Conservation (phyloP, 2,797 vertebrate genomes). For the Moxostoma hubbsi region DNA sequence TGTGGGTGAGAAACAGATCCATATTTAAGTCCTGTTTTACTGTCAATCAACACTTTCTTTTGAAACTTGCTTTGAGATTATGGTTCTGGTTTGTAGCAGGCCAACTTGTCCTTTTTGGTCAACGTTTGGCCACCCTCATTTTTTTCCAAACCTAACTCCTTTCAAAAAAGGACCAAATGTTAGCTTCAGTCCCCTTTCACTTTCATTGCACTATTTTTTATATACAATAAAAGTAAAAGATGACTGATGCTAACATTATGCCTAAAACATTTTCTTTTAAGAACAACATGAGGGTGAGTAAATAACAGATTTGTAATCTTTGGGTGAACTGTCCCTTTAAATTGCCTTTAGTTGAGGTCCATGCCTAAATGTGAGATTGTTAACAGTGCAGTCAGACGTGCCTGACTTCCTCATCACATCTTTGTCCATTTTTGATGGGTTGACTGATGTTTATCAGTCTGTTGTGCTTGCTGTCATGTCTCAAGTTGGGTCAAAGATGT, state of each 20-base stretch:
- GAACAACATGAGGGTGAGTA: too few species aligned
- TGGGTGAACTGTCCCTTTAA: too few species aligned
- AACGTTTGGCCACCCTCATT: constrained; percentile 9
- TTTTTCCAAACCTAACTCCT: too few species aligned
- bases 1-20: too few species aligned
- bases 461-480: neutral
- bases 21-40: constrained; percentile 4
- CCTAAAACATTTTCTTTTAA: too few species aligned
- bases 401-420: neutral
- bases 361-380: neutral
- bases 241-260: too few species aligned
- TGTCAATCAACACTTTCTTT: neutral
- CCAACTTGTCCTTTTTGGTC: constrained; percentile 5
- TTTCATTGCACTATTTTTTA: too few species aligned
- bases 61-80: neutral
- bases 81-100: constrained; percentile 16
- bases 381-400: neutral
- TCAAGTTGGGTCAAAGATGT: neutral
- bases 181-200: too few species aligned
- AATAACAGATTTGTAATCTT: too few species aligned
- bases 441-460: constrained; percentile 14
- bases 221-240: too few species aligned
- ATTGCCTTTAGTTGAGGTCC: neutral
- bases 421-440: neutral
- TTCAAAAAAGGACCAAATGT: too few species aligned